Base-by-base conservation (phyloP, 2,888 invertebrate genomes). In the Noctua fimbriata region DNA sequence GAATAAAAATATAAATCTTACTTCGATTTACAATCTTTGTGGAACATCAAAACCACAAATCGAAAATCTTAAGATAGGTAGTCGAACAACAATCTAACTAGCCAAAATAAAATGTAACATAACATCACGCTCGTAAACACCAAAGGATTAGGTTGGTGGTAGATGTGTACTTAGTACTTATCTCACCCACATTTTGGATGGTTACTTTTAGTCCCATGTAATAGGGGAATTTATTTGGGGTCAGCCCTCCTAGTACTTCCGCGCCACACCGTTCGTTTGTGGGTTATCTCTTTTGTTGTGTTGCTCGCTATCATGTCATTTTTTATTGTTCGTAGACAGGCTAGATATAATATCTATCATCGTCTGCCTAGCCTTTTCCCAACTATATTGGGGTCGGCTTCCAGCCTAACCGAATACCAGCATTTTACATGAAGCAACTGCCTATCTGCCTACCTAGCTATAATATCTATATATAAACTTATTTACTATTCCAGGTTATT, bases 401-500 rank as follows among this genome's bases (percentile, higher is more conserved):
- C 47, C 47, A 47, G 47, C 16, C 47, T 47, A 47, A 47, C 47
- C 47, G 16, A 47, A 47, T 47, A 47, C 47, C 47, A 47, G 47
- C 14, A 47, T 47, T 47, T 47, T 47, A 14, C 47, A 47, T 14
- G 44, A 12, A 12, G 44, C 44, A 7, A 41, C 41, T 41, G 41
- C 7, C 3, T 36, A 2, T 36, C 44, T n/a, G n/a, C n/a, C 44
- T 44, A 44, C 44, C 44, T 44, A 2, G 49, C 49, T 18, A 16
- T 49, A 49, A 49, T 1, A 52, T 52, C 52, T 55, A 58, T 12
- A 5, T 58, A 16, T 65, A 65, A 41, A 18, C 4, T 21, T 9
- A 5, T 52, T 80, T 6, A 49, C 18, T 18, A 58, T 72, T 86
- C 47, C 93, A 97, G 97, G 91, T 95, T 28, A 94, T 96, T 73